A percentile compares a stretch with the other conserved stretches of the same genome.
Evolutionary conservation across 2,113 vertebrate genomes (phyloP).

Genomic region (Symphodus melops): DNA sequence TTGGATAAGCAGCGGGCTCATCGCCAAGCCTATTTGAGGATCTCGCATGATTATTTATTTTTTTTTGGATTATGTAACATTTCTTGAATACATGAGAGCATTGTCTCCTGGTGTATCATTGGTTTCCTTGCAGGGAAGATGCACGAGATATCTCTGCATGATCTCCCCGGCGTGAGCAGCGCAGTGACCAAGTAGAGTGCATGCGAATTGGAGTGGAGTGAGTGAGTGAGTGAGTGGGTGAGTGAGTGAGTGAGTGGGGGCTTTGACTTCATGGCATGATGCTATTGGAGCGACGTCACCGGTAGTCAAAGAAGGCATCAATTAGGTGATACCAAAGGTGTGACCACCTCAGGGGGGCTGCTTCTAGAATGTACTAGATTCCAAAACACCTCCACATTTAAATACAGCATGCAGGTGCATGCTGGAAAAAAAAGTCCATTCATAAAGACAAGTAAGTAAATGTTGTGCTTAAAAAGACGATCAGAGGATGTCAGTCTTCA

Average conservation of each 20-base stretch:
- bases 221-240: slow-evolving; percentile 5
- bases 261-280: slow-evolving; percentile 64
- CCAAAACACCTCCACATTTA: slow-evolving; percentile 8
- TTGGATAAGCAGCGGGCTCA: slow-evolving; percentile 2
- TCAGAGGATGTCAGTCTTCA: neutral
- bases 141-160: slow-evolving; percentile 23
- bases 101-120: slow-evolving; percentile 22
- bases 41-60: slow-evolving; percentile 22
- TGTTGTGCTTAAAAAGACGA: neutral
- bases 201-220: slow-evolving; percentile 57
- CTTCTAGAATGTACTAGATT: slow-evolving; percentile 56
- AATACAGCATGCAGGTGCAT: neutral
- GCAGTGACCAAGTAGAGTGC: slow-evolving; percentile 66
- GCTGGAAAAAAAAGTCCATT: neutral
- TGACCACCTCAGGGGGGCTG: slow-evolving; percentile 30
- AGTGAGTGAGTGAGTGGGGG: slow-evolving; percentile 23
- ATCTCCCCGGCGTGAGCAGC: slow-evolving; percentile 20
- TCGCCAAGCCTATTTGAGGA: slow-evolving; percentile 14
- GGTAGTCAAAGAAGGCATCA: slow-evolving; percentile 49
- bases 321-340: slow-evolving; percentile 60
- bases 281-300: slow-evolving; percentile 77
- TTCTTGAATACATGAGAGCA: slow-evolving; percentile 22
- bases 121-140: slow-evolving; percentile 10
- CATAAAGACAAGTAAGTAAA: neutral
- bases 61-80: slow-evolving; percentile 58